phyloP scores from a whole-genome alignment of 2,888 invertebrate species.

The Marasmarcha lunaedactyla region DNA sequence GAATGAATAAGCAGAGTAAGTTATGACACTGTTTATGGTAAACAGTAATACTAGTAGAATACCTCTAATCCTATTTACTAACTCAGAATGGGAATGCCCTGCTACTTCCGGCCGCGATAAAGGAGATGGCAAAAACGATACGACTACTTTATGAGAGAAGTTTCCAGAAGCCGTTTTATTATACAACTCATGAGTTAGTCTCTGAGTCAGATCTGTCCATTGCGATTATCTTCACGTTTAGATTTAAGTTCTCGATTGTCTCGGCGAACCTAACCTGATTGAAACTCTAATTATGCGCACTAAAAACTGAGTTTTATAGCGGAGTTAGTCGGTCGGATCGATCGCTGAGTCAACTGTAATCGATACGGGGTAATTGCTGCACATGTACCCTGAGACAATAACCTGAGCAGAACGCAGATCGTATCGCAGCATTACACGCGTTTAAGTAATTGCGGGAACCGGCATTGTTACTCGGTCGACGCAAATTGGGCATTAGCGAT shows the following conservation, averaged over 20 bases:
- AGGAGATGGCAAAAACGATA: constrained; percentile 34
- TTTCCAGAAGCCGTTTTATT: constrained; percentile 46
- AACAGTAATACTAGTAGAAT: not conserved
- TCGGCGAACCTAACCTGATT: constrained; percentile 27
- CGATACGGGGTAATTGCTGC: constrained; percentile 61
- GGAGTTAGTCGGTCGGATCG: constrained; percentile 50
- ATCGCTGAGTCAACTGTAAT: constrained; percentile 53
- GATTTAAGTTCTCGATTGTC: constrained; percentile 28
- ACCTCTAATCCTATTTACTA: not conserved
- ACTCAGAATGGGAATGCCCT: not conserved
- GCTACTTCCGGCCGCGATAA: constrained; percentile 36
- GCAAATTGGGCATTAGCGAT: constrained; percentile 69
- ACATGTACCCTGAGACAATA: constrained; percentile 63
- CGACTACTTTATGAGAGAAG: constrained; percentile 37
- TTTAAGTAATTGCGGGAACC: constrained; percentile 70
- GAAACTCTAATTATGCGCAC: constrained; percentile 49
- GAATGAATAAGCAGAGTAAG: not conserved
- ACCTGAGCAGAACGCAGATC: constrained; percentile 46
- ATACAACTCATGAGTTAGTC: constrained; percentile 41
- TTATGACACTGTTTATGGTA: constrained; percentile 1
- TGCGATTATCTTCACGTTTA: constrained; percentile 17
- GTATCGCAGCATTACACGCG: constrained; percentile 64
- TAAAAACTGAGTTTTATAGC: constrained; percentile 57
- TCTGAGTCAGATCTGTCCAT: constrained; percentile 7
- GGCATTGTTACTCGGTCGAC: constrained; percentile 64